Conservation (phyloP, 2,888 invertebrate species). For the Meliscaeva auricollis region DNA sequence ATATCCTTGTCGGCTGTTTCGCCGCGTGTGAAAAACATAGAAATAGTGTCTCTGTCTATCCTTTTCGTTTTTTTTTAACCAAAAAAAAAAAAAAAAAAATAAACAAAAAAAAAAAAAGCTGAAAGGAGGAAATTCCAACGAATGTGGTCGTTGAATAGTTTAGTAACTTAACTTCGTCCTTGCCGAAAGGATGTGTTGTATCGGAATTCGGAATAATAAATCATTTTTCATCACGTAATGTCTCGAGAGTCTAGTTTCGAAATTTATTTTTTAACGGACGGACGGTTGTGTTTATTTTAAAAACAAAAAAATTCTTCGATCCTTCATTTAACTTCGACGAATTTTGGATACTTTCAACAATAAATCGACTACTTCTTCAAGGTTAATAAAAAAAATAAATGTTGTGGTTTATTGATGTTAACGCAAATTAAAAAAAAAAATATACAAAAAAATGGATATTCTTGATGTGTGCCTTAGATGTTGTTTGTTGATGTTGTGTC, state of each 20-base stretch:
- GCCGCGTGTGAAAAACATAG: constrained; percentile 67
- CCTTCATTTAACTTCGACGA: not conserved
- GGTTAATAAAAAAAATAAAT: constrained; percentile 69
- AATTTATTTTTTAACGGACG: constrained; percentile 20
- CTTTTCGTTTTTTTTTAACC: constrained; percentile 51
- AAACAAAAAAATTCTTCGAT: constrained; percentile 12
- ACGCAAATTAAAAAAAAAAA: constrained; percentile 49
- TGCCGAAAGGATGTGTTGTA: constrained; percentile 70
- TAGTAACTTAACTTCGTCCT: constrained; percentile 75
- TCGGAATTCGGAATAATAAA: constrained; percentile 34
- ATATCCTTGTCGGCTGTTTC: constrained; percentile 59
- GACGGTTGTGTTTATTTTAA: constrained; percentile 43
- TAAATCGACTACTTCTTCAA: constrained; percentile 53
- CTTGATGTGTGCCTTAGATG: constrained; percentile 71
- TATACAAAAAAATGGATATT: constrained; percentile 12
- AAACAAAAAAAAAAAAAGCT: not conserved
- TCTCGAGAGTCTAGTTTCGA: constrained; percentile 4
- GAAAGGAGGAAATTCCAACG: constrained; percentile 71
- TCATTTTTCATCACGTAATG: constrained; percentile 38
- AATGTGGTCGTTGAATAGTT: constrained; percentile 74
- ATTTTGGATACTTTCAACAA: constrained; percentile 60
- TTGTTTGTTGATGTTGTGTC: constrained; percentile 74
- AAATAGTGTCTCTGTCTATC: constrained; percentile 57
- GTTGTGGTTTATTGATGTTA: constrained; percentile 73
- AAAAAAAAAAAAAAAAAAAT: constrained; percentile 9